Evolutionary conservation across 2,113 vertebrate species (phyloP), one percentile per base, ranked within the genome.

Genomic region (Eubucco bourcierii): DNA sequence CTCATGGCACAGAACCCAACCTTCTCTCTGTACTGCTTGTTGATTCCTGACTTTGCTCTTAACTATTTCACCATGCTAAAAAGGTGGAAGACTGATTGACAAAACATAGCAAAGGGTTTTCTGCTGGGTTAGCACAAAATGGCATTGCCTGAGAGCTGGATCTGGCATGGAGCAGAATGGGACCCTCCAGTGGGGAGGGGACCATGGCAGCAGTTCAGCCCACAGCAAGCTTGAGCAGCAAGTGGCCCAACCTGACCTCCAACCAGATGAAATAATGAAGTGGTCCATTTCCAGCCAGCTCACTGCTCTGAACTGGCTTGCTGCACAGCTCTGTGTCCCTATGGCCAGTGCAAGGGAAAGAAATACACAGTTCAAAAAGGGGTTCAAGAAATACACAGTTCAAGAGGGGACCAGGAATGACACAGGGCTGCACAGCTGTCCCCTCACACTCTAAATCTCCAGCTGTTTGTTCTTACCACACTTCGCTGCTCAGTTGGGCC

Each of bases 301-400:
- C 70, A 72, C 33, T 24, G 20, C 27, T 52, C 63, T 61, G 68
- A 80, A 71, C 24, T 41, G 29, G 27, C 28, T 67, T 80, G 24
- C 23, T 39, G 37, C 14, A 31, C 1, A 4, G 29, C 39, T 80
- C 41, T 3, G 0, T 55, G 44, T 20, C 66, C 37, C 59, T 74
- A 6, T 0, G 1, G 52, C 24, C 46, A 84, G 9, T 2, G 0
- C 25, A 59, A 72, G 74, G 12, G 66, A 84, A 84, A 39, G 1
- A 89, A 85, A 85, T 9, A n/a, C 0, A 0, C 21, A 10, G 31
- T 29, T 87, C 0, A 1, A 44, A 64, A 7, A 17, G 75, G 29
- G n/a, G n/a, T n/a, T n/a, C n/a, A 84, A 39, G 1, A 89, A 85
- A 85, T 9, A n/a, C 0, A 0, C 21, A 10, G 31, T 29, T 87